Conservation (phyloP, 2,113 vertebrate genomes). For the Suncus etruscus region DNA sequence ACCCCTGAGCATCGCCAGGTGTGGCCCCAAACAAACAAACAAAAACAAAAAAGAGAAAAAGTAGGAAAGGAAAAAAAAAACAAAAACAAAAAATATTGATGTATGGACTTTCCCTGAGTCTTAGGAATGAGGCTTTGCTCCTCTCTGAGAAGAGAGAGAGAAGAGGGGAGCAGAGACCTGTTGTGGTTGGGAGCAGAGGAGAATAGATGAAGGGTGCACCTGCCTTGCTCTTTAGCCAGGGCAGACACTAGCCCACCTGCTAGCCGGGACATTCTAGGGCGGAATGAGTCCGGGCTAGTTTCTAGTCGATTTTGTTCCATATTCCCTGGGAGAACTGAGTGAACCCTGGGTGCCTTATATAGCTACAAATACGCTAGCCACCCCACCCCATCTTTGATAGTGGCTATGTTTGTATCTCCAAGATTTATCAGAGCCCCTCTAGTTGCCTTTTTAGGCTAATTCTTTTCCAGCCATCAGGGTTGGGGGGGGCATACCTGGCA, state of each 20-base stretch:
- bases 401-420: neutral
- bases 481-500: no score
- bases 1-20: no score
- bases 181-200: neutral
- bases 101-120: neutral
- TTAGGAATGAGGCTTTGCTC: neutral
- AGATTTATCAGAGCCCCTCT: neutral
- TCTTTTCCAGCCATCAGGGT: neutral
- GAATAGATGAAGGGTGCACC: neutral
- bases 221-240: neutral
- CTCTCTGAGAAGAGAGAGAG: neutral
- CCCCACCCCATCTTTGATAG: neutral
- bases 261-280: neutral
- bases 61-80: neutral
- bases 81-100: neutral
- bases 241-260: neutral
- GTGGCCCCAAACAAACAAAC: no score
- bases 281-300: neutral
- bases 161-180: neutral
- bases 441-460: constrained; percentile 17
- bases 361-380: no score
- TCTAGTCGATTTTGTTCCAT: neutral
- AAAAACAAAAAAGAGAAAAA: neutral
- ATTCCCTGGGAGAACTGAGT: neutral
- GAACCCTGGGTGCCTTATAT: neutral